Base-by-base conservation (phyloP, 2,113 vertebrate genomes). In the Menura novaehollandiae region DNA sequence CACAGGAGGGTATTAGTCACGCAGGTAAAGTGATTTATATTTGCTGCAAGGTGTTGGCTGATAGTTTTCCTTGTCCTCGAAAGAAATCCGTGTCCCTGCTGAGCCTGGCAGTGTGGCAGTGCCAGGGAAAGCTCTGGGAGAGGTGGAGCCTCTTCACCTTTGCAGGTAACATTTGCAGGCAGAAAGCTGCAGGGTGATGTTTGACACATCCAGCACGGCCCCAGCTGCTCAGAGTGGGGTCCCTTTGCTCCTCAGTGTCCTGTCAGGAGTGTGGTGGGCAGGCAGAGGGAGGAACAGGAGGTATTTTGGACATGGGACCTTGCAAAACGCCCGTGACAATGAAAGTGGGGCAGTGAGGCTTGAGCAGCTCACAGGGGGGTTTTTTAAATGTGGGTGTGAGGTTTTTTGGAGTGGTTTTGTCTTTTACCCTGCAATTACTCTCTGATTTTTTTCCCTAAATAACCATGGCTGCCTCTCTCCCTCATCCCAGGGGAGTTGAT, bases 81-180 rank as follows among this genome's bases (percentile, higher is more conserved):
- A n/a, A 35, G 73, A 39, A 41, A 5, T 15, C 3, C 1, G 0
- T 16, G 27, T 37, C 49, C 60, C 56, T 39, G 3, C 3, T 14
- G 10, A 60, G 17, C 44, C 35, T 24, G 72, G 7, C 2, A 30
- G 52, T 6, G 22, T 16, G 76, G 11, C 37, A 2, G 10, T 52
- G 41, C 27, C 41, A 1, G 1, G 51, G 67, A 10, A 22, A 7
- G 58, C 3, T 1, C 41, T 18, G 47, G 0, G 10, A 43, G 60
- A 7, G 69, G 6, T 15, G 66, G 18, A 55, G 39, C 46, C 63
- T 3, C 1, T 4, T n/a, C n/a, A 41, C 13, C 13, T 41, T 41
- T 41, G 39, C 39, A 13, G 39, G 39, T 41, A 13, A 41, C 2
- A 0, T 18, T 11, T 6, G 9, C 46, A 20, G 55, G 53, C 17